Evolutionary conservation across 1,140 invertebrate genomes (phyloP), one percentile per base, ranked within the genome.

Genomic region (Drosophila mojavensis): DNA sequence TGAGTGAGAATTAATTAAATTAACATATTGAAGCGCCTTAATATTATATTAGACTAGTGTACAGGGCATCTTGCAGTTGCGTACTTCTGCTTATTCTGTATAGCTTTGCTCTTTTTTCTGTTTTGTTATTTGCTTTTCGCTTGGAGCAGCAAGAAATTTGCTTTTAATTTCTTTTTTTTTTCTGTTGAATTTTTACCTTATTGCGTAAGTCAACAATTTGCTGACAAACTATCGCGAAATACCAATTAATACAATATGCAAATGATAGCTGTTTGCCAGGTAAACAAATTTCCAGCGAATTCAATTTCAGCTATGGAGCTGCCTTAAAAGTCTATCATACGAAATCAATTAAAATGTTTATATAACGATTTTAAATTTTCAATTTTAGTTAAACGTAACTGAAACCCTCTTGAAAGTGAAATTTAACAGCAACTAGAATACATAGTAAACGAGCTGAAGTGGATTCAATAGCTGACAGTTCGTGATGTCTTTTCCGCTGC

Each of bases 201-300:
- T 45, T 70, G 58, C 43, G 63, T 68, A 79, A 77, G 73, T 77
- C 65, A 83, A 66, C 72, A 82, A 71, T 62, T 77, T 74, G 62
- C 66, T 82, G 67, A 26, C 74, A 55, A 64, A 64, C 62, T 75
- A 72, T 55, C 64, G 26, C 45, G 28, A 71, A 78, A 70, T 82
- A 79, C 43, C 68, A 79, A 86, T 79, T 82, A 88, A 82, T 74
- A 82, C 86, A 88, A 82, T 77, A 88, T 86, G 83, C 62, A 39
- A 60, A 47, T 66, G 41, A 43, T 5, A 5, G 13, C 15, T 26
- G 15, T 39, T 41, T 30, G 7, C 15, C n/a, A 47, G 33, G 15
- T 36, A 33, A 33, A 26, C 3, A 28, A 65, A 56, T 41, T 45
- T 7, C 50, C 36, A 17, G 15, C n/a, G n/a, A 9, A 47, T 9